A percentile compares a stretch with the other conserved stretches of the same genome.
Conservation (phyloP, 2,888 invertebrate genomes). For the Trachelus troglodyta region DNA sequence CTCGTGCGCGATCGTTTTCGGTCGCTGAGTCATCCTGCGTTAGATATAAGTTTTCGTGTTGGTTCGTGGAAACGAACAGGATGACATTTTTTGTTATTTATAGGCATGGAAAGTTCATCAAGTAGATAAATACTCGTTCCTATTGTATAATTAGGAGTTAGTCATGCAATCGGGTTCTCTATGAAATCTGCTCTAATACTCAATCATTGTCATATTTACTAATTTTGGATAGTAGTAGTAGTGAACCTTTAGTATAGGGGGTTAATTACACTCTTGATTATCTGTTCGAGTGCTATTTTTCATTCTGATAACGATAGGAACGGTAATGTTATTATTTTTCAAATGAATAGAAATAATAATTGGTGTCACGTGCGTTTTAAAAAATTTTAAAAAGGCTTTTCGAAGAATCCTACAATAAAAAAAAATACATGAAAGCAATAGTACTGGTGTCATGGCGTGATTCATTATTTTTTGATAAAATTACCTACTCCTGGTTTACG, state of each 20-base stretch:
- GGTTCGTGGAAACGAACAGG: background rate
- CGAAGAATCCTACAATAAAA: background rate
- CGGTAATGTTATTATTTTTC: no score
- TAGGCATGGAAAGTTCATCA: no score
- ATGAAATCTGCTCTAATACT: no score
- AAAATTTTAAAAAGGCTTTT: no score
- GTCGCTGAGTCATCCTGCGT: background rate
- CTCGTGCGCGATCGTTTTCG: background rate
- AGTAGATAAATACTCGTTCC: no score
- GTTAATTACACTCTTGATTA: background rate
- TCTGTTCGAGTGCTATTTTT: background rate
- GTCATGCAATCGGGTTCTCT: no score
- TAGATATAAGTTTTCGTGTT: background rate
- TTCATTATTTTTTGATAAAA: background rate
- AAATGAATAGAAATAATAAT: no score
- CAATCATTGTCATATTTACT: background rate
- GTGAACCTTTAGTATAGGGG: background rate
- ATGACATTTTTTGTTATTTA: background rate
- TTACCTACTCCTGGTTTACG: background rate
- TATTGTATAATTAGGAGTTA: no score
- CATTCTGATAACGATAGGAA: no score
- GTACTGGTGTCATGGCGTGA: background rate
- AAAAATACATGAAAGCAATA: no score
- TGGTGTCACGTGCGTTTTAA: no score
- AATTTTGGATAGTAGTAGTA: background rate